Evolutionary conservation across 2,888 invertebrate species (phyloP), one percentile per base, ranked within the genome.

Genomic region (Melikaiella ostensackeni): DNA sequence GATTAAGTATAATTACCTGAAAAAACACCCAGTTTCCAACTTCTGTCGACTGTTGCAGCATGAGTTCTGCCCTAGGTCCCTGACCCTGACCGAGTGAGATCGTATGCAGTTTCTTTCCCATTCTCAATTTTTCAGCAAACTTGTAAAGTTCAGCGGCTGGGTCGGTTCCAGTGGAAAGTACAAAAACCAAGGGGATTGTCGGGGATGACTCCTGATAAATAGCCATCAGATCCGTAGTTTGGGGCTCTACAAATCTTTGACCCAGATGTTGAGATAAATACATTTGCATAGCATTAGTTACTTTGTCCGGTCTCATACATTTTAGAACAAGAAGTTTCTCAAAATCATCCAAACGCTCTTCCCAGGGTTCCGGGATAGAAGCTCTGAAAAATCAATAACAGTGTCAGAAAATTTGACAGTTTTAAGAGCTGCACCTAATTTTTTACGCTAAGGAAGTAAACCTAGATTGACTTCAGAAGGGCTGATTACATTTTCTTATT

Each of bases 1-100:
- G n/a, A n/a, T n/a, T n/a, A n/a, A n/a, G n/a, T n/a, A 33, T 33
- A 33, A 19, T 13, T 42, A 95, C 95, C 93, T 96, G 96, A 90
- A 97, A 96, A 90, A 97, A 97, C 0, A 97, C 95, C 98, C 98
- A 98, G 86, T 95, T 95, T 0, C 98, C 98, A 78, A 94, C 93
- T 84, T 96, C 96, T 82, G 94, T 93, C 5, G 97, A 96, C 70
- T 93, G 92, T 79, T 92, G 93, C 91, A 97, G 95, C 94, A 97
- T 93, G 35, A 93, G 93, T 86, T 96, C 96, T 0, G 98, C 98
- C 66, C 96, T 93, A 0, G 97, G 97, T 0, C 97, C 97, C 90
- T 98, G 98, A 0, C 97, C 98, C 89, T 98, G 97, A 0, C 98
- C 98, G 16, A 98, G 92, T 0, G 98, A 98, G 81, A 98, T 97